phyloP scores from a whole-genome alignment of 2,797 vertebrate species.

The Melanotaenia boesemani region DNA sequence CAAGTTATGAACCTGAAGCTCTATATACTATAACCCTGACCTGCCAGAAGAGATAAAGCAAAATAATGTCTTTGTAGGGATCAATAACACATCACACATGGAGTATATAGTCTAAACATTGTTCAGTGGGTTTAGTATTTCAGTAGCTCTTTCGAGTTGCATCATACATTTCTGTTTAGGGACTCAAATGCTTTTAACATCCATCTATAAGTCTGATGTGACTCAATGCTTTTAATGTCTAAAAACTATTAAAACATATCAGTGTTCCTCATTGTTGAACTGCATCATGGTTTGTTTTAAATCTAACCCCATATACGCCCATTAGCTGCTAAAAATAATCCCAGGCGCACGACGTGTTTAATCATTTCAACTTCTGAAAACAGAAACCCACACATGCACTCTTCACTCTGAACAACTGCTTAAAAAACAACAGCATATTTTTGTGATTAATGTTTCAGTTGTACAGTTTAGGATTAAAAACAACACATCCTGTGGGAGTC shows the following conservation, averaged over 20 bases:
- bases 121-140: neutral
- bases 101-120: neutral
- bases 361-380: slow-evolving; percentile 1
- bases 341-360: neutral
- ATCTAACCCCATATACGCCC: slow-evolving; percentile 3
- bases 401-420: neutral
- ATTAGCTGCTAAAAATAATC: neutral
- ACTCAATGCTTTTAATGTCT: neutral
- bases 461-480: neutral
- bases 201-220: neutral
- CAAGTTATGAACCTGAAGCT: slow-evolving; percentile 18
- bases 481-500: neutral
- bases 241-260: neutral
- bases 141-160: neutral
- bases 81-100: slow-evolving; percentile 24
- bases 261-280: neutral
- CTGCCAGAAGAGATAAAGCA: slow-evolving; percentile 9
- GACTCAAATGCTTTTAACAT: neutral
- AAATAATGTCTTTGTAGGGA: slow-evolving; percentile 2
- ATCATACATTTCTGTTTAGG: neutral
- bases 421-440: neutral
- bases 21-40: slow-evolving; percentile 15
- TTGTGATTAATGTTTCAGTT: neutral
- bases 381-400: neutral
- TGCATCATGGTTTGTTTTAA: neutral